Base-by-base conservation (phyloP, 2,888 invertebrate species). In the Pteria penguin region DNA sequence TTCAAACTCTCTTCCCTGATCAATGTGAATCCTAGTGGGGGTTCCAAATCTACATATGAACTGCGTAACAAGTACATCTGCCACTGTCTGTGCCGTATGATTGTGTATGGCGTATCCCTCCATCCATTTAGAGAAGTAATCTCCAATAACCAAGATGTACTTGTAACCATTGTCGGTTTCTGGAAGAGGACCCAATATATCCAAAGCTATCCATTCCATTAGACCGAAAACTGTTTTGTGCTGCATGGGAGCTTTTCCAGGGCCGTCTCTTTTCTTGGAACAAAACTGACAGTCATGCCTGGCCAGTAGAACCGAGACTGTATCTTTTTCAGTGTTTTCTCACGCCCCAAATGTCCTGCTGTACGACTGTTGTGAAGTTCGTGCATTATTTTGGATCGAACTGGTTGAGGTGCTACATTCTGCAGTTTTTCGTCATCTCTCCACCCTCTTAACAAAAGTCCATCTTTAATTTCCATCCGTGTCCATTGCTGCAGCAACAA, bases 101-200 rank as follows among this genome's bases (percentile, higher is more conserved):
- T 78, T 32, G 36, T 68, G 72, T 8, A 78, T 32, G 2, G 79
- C 60, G 18, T 32, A 73, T 29, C 75, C 65, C 36, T 66, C 72
- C 31, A 65, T 75, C 82, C 81, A 83, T 54, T 80, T 84, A 11
- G 79, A 72, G 68, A 81, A 85, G 63, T 84, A 82, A 60, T 82
- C 80, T 1, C 69, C 57, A 8, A 76, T 24, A 8, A 86, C 82
- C 52, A 84, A 72, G 18, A 84, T 80, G 63, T 82, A 84, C 14
- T 66, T 36, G 58, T 84, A 83, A 4, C 71, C 68, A 27, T 71
- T 75, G 4, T 71, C 57, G 22, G 80, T 83, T 36, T 69, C 5
- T n/a, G 76, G 77, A 2, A 86, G 69, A n/a, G 79, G 82, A 3
- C 85, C 81, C 36, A 82, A 27, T 4, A 83, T 76, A 58, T 82